Evolutionary conservation across 2,797 vertebrate species (phyloP).

Genomic region (Pseudochromis fuscus): DNA sequence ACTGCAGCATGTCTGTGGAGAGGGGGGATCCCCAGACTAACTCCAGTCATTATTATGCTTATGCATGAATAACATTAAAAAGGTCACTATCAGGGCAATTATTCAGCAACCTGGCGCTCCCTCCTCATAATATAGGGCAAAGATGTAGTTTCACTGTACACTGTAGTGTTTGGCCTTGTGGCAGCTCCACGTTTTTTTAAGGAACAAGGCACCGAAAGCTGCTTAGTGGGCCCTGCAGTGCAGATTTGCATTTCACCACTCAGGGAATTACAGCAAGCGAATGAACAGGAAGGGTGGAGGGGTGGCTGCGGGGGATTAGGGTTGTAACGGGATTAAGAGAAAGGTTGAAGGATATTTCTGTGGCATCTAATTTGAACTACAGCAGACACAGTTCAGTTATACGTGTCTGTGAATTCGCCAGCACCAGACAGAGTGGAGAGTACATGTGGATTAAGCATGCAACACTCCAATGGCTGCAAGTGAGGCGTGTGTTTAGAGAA

Average conservation of each 20-base stretch:
- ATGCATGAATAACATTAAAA: slow-evolving; percentile 31
- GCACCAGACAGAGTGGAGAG: slow-evolving; percentile 54
- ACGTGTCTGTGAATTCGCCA: slow-evolving; percentile 60
- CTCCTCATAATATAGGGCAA: slow-evolving; percentile 28
- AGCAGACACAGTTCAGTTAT: slow-evolving; percentile 77
- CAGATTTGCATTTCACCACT: slow-evolving; percentile 85
- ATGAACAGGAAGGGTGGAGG: slow-evolving; percentile 77
- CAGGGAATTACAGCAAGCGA: slow-evolving; percentile 81
- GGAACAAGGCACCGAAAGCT: slow-evolving; percentile 78
- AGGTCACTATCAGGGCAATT: slow-evolving; percentile 4
- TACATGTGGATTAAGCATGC: slow-evolving; percentile 56
- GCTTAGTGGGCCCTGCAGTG: slow-evolving; percentile 80
- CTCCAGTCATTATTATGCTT: slow-evolving; percentile 5
- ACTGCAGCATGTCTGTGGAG: background rate
- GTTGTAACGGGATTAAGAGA: slow-evolving; percentile 85
- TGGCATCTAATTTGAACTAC: slow-evolving; percentile 82
- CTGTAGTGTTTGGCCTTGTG: slow-evolving; percentile 54
- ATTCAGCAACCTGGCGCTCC: slow-evolving; percentile 28
- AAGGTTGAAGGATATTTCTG: slow-evolving; percentile 84
- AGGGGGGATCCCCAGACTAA: slow-evolving; percentile 2
- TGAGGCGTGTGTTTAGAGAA: slow-evolving; percentile 21
- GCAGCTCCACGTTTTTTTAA: slow-evolving; percentile 64
- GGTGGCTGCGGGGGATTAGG: slow-evolving; percentile 81
- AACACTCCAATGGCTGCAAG: slow-evolving; percentile 37
- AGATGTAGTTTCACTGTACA: slow-evolving; percentile 31